Evolutionary conservation across 2,888 invertebrate genomes (phyloP).

Genomic region (Masnerella sp.): DNA sequence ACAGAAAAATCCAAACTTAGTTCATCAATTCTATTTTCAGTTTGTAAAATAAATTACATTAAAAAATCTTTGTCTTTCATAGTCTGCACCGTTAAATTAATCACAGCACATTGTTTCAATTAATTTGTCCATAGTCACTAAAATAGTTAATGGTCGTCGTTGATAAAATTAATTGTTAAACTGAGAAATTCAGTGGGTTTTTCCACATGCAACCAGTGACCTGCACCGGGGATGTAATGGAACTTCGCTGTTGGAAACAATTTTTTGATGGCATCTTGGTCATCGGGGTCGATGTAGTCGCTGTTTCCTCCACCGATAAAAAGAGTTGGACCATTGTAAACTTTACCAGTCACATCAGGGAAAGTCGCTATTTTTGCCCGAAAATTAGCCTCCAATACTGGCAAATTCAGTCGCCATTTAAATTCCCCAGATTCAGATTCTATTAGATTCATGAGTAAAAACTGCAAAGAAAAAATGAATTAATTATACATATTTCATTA

Average conservation of each 20-base stretch:
- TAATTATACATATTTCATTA: too few species aligned
- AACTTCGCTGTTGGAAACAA: conserved; percentile 87
- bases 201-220: conserved; percentile 97
- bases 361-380: conserved; percentile 82
- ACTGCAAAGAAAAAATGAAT: conserved; percentile 80
- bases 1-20: too few species aligned
- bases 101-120: conserved; percentile 44
- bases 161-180: conserved; percentile 82
- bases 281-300: conserved; percentile 84
- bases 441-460: conserved; percentile 92
- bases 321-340: conserved; percentile 84
- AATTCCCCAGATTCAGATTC: conserved; percentile 82
- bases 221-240: conserved; percentile 86
- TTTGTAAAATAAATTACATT: conserved; percentile 26
- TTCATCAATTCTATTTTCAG: conserved; percentile 27
- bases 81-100: conserved; percentile 25
- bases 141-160: conserved; percentile 61
- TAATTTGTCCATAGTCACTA: conserved; percentile 6
- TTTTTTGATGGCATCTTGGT: conserved; percentile 82
- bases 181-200: conserved; percentile 89
- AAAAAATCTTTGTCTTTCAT: conserved; percentile 3
- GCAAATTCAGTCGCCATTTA: conserved; percentile 90
- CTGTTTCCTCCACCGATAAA: conserved; percentile 93
- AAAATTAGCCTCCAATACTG: conserved; percentile 84
- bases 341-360: conserved; percentile 78